Evolutionary conservation across 2,113 vertebrate genomes (phyloP).

Genomic region (Syrmaticus mikado): DNA sequence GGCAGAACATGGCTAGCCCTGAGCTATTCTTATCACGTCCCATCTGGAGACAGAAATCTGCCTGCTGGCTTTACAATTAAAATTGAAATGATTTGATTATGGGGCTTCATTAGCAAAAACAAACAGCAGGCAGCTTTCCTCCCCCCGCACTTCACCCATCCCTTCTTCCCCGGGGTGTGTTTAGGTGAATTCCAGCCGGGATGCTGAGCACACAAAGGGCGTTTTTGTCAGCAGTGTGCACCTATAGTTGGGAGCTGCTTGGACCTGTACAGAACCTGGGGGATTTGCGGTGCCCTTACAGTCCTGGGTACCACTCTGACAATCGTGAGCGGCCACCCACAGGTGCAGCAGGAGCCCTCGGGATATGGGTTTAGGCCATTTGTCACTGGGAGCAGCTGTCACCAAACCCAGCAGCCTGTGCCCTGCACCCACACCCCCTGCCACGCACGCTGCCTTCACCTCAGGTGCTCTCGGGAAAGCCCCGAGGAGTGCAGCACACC

Average conservation of each 20-base stretch:
- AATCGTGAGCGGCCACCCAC: rapidly evolving
- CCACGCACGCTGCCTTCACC: neutral
- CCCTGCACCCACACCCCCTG: neutral
- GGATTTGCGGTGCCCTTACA: neutral
- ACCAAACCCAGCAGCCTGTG: neutral
- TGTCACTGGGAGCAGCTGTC: neutral
- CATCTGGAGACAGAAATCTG: conserved; percentile 71
- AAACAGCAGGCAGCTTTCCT: conserved; percentile 43
- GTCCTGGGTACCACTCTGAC: rapidly evolving
- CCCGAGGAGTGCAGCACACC: neutral
- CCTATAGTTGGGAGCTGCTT: neutral
- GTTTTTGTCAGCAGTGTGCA: neutral
- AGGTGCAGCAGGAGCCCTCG: rapidly evolving
- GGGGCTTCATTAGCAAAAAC: conserved; percentile 65
- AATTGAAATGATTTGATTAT: conserved; percentile 68
- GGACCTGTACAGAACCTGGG: too few relatives aligned
- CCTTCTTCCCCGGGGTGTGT: neutral
- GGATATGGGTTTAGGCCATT: neutral
- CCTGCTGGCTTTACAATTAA: conserved; percentile 70
- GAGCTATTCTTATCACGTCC: conserved; percentile 55
- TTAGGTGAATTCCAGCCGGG: conserved; percentile 37
- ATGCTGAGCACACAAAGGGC: neutral
- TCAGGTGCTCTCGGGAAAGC: neutral
- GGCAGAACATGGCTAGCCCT: conserved; percentile 22
- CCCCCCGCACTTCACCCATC: neutral